Base-by-base conservation (phyloP, 2,797 vertebrate species). In the Manis javanica region DNA sequence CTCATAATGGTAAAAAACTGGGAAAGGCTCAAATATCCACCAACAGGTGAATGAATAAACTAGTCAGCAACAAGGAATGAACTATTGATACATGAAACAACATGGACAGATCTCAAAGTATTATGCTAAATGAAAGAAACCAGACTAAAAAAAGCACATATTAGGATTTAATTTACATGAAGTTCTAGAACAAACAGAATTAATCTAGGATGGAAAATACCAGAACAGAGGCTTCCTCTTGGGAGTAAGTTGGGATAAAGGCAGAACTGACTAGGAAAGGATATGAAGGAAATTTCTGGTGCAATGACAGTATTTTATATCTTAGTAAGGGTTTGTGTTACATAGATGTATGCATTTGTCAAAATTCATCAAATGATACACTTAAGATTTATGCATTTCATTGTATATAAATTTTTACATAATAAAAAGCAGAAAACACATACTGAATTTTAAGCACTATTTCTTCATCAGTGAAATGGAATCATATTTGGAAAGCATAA, bases 161-260 rank as follows among this genome's bases (percentile, higher is more conserved):
- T 77, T 93, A 63, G 59, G 14, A 87, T 69, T 87, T 49, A 53
- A 82, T 64, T 93, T 77, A 72, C 84, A 71, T 71, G n/a, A 93
- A 18, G 8, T 77, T 78, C 75, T 71, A n/a, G 37, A 72, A 57
- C 8, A n/a, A 84, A 78, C 21, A 69, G 63, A 64, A 57, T 68
- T 66, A 78, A 79, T 37, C 46, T 85, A 79, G 39, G 68, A 11
- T 84, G 26, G 51, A 69, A 61, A 26, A 64, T 84, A 77, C 1
- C 13, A 79, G 59, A 74, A 81, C 29, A 74, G 13, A 63, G 9
- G 8, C 53, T 90, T 93, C 31, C 37, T 51, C 24, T 57, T 1
- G 23, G 24, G 5, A 10, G 21, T 64, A 3, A 11, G 13, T 8
- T 71, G 19, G 34, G 18, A 31, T 63, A 34, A 92, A 19, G 12